A percentile compares a stretch with the other conserved stretches of the same genome.
Conservation (phyloP, 2,113 vertebrate genomes). For the Bombycilla garrulus region DNA sequence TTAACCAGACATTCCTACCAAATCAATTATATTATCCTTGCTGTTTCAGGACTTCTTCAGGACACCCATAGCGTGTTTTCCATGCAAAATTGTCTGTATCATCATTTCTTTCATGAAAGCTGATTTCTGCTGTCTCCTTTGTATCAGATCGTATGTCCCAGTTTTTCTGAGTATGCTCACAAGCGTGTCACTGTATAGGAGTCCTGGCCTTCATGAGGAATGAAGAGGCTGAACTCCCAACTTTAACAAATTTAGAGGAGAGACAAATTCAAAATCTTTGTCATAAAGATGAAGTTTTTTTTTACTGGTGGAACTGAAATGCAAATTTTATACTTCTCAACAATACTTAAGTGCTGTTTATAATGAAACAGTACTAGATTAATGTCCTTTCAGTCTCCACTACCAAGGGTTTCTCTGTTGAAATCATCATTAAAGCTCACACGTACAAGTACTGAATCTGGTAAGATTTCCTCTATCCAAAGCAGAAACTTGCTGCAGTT, state of each 20-base stretch:
- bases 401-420: background rate
- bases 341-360: background rate
- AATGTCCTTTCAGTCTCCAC: accelerated
- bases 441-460: background rate
- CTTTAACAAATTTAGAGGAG: background rate
- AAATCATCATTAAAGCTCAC: background rate
- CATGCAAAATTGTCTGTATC: background rate
- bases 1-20: conserved; percentile 76
- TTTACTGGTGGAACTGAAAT: background rate
- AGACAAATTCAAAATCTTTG: background rate
- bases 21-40: conserved; percentile 76
- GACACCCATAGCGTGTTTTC: background rate
- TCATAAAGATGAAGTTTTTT: background rate
- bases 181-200: background rate
- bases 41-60: conserved; percentile 47
- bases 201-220: background rate
- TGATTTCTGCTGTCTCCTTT: background rate
- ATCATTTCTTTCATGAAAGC: background rate
- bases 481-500: background rate
- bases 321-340: background rate
- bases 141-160: background rate
- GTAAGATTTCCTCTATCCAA: background rate
- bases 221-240: background rate
- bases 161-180: background rate
- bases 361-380: background rate